Conservation (phyloP, 2,113 vertebrate genomes). For the Calyptommatus sinebrachiatus region DNA sequence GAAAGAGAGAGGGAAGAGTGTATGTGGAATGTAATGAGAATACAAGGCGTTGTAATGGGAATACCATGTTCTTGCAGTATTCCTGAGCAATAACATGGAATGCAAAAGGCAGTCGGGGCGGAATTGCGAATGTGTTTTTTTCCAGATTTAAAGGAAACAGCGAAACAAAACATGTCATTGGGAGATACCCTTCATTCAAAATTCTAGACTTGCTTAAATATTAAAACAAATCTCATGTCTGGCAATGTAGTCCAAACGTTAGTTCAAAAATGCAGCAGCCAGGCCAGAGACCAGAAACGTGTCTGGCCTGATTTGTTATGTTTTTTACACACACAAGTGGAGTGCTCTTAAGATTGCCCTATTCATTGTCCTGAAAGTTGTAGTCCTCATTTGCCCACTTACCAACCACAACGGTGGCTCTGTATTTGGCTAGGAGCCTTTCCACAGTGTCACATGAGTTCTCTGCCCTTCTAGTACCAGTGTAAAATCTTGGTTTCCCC, state of each 20-base stretch:
- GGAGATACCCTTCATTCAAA: too few species aligned
- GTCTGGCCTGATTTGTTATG: neutral
- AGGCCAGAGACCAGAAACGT: neutral
- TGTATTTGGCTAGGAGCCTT: neutral
- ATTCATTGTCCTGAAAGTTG: neutral
- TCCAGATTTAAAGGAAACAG: too few species aligned
- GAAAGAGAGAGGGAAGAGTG: too few species aligned
- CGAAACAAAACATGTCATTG: too few species aligned
- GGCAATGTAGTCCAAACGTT: neutral
- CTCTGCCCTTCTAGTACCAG: neutral
- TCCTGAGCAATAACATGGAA: too few species aligned
- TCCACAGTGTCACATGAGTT: neutral
- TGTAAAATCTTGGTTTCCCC: neutral
- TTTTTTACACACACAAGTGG: too few species aligned
- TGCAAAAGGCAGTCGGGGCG: too few species aligned
- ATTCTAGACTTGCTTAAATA: neutral
- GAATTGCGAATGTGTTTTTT: too few species aligned
- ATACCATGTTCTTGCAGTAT: too few species aligned
- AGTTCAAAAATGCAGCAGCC: neutral
- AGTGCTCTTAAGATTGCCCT: neutral
- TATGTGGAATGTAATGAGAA: neutral
- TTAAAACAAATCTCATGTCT: too few species aligned
- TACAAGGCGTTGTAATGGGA: too few species aligned
- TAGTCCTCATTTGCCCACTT: neutral
- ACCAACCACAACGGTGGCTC: neutral